Conservation (phyloP, 2,113 vertebrate species). For the Corapipo altera region DNA sequence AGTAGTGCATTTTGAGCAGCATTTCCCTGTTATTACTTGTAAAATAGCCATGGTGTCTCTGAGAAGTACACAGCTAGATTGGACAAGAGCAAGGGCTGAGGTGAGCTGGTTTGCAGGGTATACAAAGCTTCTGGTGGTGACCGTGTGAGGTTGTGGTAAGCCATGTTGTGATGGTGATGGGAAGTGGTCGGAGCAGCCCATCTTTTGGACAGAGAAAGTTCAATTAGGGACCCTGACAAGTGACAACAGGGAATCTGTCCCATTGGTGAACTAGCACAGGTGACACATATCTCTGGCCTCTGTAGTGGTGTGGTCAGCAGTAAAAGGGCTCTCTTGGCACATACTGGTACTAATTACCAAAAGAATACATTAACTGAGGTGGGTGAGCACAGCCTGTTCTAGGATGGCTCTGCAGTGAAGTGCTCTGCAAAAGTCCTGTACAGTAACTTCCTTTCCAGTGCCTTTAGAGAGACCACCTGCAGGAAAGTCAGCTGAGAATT, state of each 20-base stretch:
- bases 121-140: not conserved
- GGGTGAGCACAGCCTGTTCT: not conserved
- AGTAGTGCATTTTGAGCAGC: not conserved
- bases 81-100: not conserved
- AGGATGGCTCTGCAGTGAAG: not conserved
- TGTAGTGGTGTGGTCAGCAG: not conserved
- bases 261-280: not conserved
- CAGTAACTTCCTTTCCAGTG: not conserved
- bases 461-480: not conserved
- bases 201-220: not conserved
- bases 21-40: not conserved
- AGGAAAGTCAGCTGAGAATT: not conserved
- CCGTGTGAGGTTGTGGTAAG: not conserved
- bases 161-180: not conserved
- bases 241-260: not conserved
- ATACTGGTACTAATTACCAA: not conserved
- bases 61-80: not conserved
- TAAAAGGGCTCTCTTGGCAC: not conserved
- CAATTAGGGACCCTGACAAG: not conserved
- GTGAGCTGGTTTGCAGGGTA: not conserved
- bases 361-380: not conserved
- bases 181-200: not conserved
- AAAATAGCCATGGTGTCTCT: not conserved
- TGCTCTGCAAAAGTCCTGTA: not conserved
- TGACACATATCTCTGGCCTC: fast-evolving